Percentiles rank a stretch among this genome's conserved stretches.
Evolutionary conservation across 1,140 invertebrate genomes (phyloP).

Genomic region (Bicyclus anynana): DNA sequence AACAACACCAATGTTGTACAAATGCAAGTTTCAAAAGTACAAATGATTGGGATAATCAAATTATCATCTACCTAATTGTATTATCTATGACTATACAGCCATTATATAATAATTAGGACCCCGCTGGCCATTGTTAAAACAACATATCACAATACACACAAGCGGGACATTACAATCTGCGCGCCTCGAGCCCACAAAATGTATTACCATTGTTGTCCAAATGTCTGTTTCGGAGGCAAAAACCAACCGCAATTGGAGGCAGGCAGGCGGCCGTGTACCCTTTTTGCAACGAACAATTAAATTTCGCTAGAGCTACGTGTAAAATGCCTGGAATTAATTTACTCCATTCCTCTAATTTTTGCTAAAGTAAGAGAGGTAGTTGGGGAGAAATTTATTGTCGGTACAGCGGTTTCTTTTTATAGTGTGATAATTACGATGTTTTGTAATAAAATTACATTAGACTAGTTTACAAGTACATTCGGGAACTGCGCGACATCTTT

Average conservation of each 20-base stretch:
- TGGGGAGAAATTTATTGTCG: background rate
- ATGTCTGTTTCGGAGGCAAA: background rate
- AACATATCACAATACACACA: background rate
- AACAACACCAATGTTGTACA: no score
- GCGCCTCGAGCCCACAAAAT: background rate
- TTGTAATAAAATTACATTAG: no score
- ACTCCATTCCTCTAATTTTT: background rate
- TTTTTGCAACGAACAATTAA: slow-evolving; percentile 1
- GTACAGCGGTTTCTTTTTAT: background rate
- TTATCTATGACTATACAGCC: no score
- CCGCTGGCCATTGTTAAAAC: no score
- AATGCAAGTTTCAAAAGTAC: no score
- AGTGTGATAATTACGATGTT: no score
- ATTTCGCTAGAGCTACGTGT: background rate
- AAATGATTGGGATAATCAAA: no score
- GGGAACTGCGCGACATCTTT: no score
- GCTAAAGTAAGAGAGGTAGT: background rate
- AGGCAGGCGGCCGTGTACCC: background rate
- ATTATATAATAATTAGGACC: no score
- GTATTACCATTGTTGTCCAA: slow-evolving; percentile 4
- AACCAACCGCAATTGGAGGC: slow-evolving; percentile 2
- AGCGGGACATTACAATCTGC: background rate
- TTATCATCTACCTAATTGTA: no score
- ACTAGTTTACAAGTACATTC: no score
- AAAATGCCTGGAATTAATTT: background rate